phyloP scores from a whole-genome alignment of 2,888 invertebrate species.

The Eurois occulta region DNA sequence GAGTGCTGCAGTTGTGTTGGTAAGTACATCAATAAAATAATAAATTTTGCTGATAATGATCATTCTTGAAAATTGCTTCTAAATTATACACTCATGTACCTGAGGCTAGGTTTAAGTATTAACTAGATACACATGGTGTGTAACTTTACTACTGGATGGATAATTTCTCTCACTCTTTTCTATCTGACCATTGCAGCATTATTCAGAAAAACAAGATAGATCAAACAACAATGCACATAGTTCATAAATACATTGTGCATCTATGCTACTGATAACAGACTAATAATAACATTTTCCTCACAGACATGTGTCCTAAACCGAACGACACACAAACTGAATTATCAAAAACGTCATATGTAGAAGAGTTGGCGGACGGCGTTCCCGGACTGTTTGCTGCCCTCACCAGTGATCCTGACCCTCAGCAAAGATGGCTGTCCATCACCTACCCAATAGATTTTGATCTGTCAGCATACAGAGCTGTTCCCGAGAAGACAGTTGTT shows the following conservation, averaged over 20 bases:
- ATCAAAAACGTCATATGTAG: constrained; percentile 95
- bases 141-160: neutral
- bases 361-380: constrained; percentile 95
- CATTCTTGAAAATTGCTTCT: neutral
- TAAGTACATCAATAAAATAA: constrained; percentile 88
- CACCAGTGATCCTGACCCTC: constrained; percentile 94
- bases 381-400: constrained; percentile 96
- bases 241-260: constrained; percentile 45
- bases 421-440: constrained; percentile 95
- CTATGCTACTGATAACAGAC: constrained; percentile 13
- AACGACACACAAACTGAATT: constrained; percentile 94
- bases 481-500: constrained; percentile 92
- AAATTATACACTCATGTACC: neutral
- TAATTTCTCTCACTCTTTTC: neutral
- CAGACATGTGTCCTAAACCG: constrained; percentile 97
- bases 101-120: neutral
- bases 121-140: too few relatives aligned
- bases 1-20: constrained; percentile 99
- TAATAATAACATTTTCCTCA: constrained; percentile 53
- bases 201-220: constrained; percentile 1
- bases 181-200: neutral
- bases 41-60: neutral
- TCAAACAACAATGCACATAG: constrained; percentile 5
- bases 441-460: constrained; percentile 95
- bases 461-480: constrained; percentile 91